A percentile compares a stretch with the other conserved stretches of the same genome.
Conservation (phyloP, 2,888 invertebrate genomes). For the Maniola hyperantus region DNA sequence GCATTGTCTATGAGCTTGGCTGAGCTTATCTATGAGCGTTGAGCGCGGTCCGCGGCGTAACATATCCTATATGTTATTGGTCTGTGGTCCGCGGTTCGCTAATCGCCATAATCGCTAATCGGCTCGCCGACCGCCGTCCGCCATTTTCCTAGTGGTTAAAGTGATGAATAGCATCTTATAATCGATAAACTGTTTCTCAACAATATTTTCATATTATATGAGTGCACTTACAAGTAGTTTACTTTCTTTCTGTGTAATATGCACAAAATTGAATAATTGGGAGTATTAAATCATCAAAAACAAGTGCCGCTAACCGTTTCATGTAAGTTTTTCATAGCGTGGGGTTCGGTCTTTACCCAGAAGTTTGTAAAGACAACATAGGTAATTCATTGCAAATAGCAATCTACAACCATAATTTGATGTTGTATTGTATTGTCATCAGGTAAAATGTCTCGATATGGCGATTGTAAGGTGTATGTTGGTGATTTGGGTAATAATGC, state of each 20-base stretch:
- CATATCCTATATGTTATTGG: no score
- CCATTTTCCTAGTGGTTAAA: constrained; percentile 7
- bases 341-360: not conserved
- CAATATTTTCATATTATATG: not conserved
- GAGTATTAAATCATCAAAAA: not conserved
- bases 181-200: not conserved
- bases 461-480: constrained; percentile 97
- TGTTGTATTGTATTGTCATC: constrained; percentile 25
- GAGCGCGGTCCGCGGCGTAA: no score
- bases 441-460: constrained; percentile 87
- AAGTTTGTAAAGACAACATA: not conserved
- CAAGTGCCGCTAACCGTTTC: not conserved
- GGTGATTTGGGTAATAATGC: constrained; percentile 96
- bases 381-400: not conserved
- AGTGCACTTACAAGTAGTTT: not conserved
- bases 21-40: no score
- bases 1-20: no score
- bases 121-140: not conserved
- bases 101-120: no score
- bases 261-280: not conserved
- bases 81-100: no score
- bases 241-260: not conserved
- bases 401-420: not conserved
- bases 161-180: not conserved
- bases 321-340: constrained; percentile 19